Evolutionary conservation across 2,113 vertebrate genomes (phyloP), one percentile per base, ranked within the genome.

Genomic region (cattle (Bos taurus)): DNA sequence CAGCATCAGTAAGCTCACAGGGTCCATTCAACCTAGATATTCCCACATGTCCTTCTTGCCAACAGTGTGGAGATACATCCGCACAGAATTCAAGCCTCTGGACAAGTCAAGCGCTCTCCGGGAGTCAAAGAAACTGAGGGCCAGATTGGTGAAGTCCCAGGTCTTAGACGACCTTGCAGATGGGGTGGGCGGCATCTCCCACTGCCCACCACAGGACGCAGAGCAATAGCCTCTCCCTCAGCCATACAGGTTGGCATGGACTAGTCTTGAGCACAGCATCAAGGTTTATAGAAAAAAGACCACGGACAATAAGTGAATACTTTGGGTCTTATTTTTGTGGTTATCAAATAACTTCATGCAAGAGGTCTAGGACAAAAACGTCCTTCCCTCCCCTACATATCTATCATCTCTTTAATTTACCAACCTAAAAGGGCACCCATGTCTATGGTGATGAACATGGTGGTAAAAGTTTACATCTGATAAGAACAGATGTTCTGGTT

Each of bases 21-120:
- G 6, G 7, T 78, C 48, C 23, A 1, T 0, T 19, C 7, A 12
- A 9, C 5, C 40, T 1, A 43, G 50, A 4, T 19, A n/a, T 19
- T 33, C 46, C 71, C 46, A 26, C 9, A 6, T 1, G 17, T 50
- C n/a, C 74, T 77, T 43, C 71, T n/a, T 33, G 56, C 74, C 12
- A 26, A 25, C 4, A 33, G 56, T 56, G 26, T 10, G 43, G 81
- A 30, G 9, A 52, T 21, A 54, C 14, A 14, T 40, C 93, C 11
- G 0, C 0, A 2, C 43, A 6, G 0, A 6, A 4, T 33, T 40
- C 40, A 56, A 83, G 81, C 81, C 52, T 56, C 10, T 6, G 15
- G 21, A 25, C 13, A 54, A 28, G 6, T 1, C 2, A 2, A 15
- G 1, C 2, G 0, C 43, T 15, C 25, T 25, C 4, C 15, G 16